phyloP scores from a whole-genome alignment of 2,113 vertebrate genomes.

The Zosterops japonicus region DNA sequence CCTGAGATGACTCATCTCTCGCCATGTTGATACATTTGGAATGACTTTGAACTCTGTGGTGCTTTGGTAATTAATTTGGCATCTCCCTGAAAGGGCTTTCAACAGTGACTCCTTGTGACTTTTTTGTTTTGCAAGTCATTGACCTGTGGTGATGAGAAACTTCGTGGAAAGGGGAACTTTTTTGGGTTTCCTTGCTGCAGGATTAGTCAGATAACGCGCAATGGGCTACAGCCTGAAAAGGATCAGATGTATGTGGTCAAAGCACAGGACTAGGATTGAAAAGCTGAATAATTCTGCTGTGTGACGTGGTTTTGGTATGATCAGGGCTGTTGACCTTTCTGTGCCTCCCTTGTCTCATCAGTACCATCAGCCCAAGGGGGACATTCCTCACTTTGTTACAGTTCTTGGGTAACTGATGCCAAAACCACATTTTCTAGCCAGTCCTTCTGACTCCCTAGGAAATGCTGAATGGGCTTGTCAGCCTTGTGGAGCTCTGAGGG shows the following conservation, averaged over 20 bases:
- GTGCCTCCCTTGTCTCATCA: neutral
- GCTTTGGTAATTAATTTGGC: constrained; percentile 14
- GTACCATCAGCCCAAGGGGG: accelerated
- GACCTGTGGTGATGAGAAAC: neutral
- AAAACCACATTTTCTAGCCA: neutral
- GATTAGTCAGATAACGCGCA: neutral
- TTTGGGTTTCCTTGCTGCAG: neutral
- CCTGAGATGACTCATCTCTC: constrained; percentile 28
- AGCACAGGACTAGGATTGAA: neutral
- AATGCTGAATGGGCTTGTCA: neutral
- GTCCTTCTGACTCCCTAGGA: neutral
- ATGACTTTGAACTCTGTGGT: neutral
- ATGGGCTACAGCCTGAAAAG: neutral
- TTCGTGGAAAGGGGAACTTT: neutral
- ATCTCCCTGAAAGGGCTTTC: constrained; percentile 6
- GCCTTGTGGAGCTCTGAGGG: neutral
- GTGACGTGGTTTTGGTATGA: neutral
- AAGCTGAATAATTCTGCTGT: neutral
- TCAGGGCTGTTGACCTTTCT: neutral
- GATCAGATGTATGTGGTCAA: neutral
- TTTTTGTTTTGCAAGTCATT: neutral
- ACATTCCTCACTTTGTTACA: neutral
- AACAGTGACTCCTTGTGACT: neutral
- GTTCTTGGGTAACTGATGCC: neutral
- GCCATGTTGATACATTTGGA: neutral